Evolutionary conservation across 2,797 vertebrate genomes (phyloP), one percentile per base, ranked within the genome.

Genomic region (Rallus crepitans): DNA sequence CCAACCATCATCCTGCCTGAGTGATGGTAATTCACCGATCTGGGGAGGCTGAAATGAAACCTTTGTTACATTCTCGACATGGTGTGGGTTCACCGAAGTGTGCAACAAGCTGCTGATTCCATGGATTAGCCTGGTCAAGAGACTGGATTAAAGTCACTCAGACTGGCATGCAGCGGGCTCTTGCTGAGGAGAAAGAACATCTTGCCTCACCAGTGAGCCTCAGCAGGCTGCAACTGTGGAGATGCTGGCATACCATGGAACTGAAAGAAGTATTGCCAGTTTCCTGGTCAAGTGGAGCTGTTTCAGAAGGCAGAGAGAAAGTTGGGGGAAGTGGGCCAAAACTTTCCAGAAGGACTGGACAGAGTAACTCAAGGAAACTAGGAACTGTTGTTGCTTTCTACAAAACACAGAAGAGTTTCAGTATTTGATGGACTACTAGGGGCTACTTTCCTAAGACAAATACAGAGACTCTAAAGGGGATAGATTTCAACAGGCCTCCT

Each of bases 1-100:
- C 99, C 99, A 59, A 97, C 98, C 60, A 98, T 99, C 95, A 98
- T 98, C 28, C 98, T 99, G 66, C 99, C 99, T 1, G 99, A 99
- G 96, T 99, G 99, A 97, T 98, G 98, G 98, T 80, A 40, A 73
- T 27, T 61, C 19, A 18, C 88, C 94, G 65, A 69, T 53, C 45
- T 79, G 91, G 95, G 94, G 96, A 97, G 94, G 98, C 97, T 97
- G 96, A 98, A 98, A 95, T 97, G 96, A 98, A 98, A 95, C 93
- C 94, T 97, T 97, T 96, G 95, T 97, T 98, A 98, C 98, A 98
- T 98, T 98, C 95, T 98, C 98, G 95, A 98, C 81, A n/a, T 96
- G 98, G 96, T 50, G 75, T 97, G 96, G 95, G 7, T 95, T 93
- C 97, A 93, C 96, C 47, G 88, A 98, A 97, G 97, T 95, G 97